Evolutionary conservation across 1,140 invertebrate species (phyloP).

Genomic region (Steinernema khuongi): DNA sequence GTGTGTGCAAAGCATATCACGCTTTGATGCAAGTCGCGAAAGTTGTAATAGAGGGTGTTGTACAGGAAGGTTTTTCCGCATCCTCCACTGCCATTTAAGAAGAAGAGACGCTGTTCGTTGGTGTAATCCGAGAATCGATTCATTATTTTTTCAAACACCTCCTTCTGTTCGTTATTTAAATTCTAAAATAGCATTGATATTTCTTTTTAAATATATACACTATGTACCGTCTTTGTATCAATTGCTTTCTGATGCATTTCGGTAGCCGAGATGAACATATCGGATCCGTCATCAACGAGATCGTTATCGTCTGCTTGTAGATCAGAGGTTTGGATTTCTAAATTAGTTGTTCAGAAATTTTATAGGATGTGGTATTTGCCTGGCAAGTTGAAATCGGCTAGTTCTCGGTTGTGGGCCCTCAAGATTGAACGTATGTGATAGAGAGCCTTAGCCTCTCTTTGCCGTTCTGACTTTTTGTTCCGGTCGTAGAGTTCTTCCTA

Average conservation of each 20-base stretch:
- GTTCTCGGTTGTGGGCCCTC: background rate
- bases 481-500: background rate
- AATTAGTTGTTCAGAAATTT: background rate
- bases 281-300: background rate
- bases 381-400: constrained; percentile 12
- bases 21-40: background rate
- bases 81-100: constrained; percentile 52
- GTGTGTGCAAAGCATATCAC: constrained; percentile 36
- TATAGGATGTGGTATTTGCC: background rate
- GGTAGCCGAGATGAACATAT: background rate
- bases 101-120: constrained; percentile 26
- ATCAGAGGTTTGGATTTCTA: background rate
- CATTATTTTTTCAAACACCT: background rate
- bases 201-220: background rate
- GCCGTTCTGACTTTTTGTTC: background rate
- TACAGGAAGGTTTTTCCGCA: constrained; percentile 60
- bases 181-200: background rate
- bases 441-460: constrained; percentile 22
- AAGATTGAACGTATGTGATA: constrained; percentile 18
- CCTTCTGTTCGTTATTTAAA: background rate
- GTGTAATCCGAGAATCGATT: background rate
- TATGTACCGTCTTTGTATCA: background rate
- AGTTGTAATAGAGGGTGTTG: constrained; percentile 31
- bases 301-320: background rate
- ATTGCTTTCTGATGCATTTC: background rate